Evolutionary conservation across 2,888 invertebrate genomes (phyloP).

Genomic region (Pachliopta kotzebuea): DNA sequence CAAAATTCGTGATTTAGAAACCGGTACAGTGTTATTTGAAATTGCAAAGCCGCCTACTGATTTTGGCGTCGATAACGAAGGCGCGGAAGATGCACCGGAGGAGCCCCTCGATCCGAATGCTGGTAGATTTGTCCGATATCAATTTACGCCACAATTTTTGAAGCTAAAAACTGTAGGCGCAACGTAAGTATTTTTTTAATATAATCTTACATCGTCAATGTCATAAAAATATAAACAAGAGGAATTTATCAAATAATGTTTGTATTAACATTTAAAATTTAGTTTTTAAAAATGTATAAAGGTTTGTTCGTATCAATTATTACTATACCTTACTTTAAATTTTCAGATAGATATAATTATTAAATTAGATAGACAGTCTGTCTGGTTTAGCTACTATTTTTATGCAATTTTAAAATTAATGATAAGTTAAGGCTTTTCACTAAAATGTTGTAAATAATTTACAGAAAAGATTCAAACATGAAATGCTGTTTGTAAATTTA

Average conservation of each 20-base stretch:
- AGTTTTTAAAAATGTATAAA: too few species aligned
- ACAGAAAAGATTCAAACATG: neutral
- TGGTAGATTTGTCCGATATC: conserved; percentile 98
- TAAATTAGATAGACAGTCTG: too few species aligned
- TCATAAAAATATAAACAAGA: neutral
- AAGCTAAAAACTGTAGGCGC: conserved; percentile 98
- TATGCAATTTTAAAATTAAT: too few species aligned
- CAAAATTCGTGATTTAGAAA: conserved; percentile 93
- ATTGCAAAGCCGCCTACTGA: conserved; percentile 91
- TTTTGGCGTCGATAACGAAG: conserved; percentile 69
- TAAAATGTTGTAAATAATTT: neutral
- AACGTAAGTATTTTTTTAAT: conserved; percentile 85
- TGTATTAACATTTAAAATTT: too few species aligned
- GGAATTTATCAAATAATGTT: neutral
- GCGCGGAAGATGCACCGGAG: conserved; percentile 73
- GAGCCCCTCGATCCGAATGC: conserved; percentile 90
- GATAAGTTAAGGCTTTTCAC: too few species aligned
- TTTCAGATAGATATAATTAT: too few species aligned
- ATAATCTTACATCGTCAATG: neutral
- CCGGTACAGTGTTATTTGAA: conserved; percentile 92
- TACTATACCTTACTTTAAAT: too few species aligned
- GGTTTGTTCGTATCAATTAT: too few species aligned
- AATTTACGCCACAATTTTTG: conserved; percentile 98
- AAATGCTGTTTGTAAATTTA: too few species aligned
- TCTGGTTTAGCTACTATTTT: too few species aligned